These are phyloP conservation scores for Mustela lutreola DNA, from an alignment of 2,113 vertebrate genomes.

Conservation along the genomic window DNA sequence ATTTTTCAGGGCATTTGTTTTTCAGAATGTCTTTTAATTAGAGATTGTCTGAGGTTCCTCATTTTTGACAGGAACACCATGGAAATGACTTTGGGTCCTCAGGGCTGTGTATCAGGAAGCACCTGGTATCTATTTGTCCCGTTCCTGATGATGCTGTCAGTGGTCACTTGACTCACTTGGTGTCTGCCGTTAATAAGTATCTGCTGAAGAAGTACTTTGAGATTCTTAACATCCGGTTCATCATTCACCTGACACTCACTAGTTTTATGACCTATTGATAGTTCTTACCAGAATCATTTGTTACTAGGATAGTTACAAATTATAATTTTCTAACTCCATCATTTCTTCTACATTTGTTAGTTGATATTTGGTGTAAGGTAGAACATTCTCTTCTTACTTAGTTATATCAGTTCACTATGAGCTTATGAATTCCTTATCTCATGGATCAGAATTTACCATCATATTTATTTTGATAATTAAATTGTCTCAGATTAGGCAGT, in stretches of 20 bases:
- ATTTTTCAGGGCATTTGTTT: conserved; percentile 38
- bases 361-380: neutral
- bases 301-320: neutral
- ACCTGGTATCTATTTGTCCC: neutral
- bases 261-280: neutral
- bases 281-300: conserved; percentile 26
- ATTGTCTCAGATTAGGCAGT: neutral
- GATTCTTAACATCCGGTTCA: neutral
- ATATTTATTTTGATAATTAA: conserved; percentile 52
- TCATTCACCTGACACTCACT: neutral
- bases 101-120: neutral
- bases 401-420: neutral
- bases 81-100: neutral
- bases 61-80: neutral
- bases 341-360: conserved; percentile 1
- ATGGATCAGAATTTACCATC: neutral
- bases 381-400: neutral
- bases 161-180: neutral
- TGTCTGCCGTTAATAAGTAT: neutral
- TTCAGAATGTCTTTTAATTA: neutral
- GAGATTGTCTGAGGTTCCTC: neutral
- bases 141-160: neutral
- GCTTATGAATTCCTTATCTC: neutral
- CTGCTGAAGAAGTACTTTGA: conserved; percentile 35
- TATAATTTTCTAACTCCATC: conserved; percentile 21